phyloP scores from a whole-genome alignment of 2,797 vertebrate species.

The Sebastolobus alascanus region DNA sequence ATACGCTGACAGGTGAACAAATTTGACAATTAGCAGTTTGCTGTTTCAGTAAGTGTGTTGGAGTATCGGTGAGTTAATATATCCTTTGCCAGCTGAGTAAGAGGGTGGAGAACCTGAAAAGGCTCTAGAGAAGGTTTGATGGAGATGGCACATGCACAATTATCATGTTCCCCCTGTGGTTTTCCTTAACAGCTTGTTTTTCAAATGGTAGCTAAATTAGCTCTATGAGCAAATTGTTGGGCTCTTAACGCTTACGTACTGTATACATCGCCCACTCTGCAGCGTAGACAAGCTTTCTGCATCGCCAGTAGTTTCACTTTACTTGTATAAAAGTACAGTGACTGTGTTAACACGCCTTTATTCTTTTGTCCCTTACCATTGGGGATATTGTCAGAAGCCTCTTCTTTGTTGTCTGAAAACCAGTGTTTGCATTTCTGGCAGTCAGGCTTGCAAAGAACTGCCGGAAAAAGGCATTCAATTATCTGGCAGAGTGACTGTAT shows the following conservation, averaged over 20 bases:
- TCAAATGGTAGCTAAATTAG: slow-evolving; percentile 52
- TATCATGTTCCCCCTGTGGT: slow-evolving; percentile 54
- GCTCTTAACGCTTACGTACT: slow-evolving; percentile 30
- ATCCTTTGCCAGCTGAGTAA: slow-evolving; percentile 65
- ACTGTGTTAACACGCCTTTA: slow-evolving; percentile 9
- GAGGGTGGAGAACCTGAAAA: slow-evolving; percentile 55
- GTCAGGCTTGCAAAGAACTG: slow-evolving; percentile 34
- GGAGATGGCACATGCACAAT: slow-evolving; percentile 59
- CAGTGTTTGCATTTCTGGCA: slow-evolving; percentile 30
- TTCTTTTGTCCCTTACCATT: not conserved
- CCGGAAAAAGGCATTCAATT: slow-evolving; percentile 49
- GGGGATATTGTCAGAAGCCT: slow-evolving; percentile 11
- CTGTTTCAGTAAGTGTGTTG: slow-evolving; percentile 67
- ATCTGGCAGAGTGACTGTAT: slow-evolving; percentile 46
- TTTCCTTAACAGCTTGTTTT: slow-evolving; percentile 57
- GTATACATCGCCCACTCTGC: slow-evolving; percentile 33
- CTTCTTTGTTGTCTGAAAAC: slow-evolving; percentile 27
- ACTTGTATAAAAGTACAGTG: not conserved
- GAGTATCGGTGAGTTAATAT: slow-evolving; percentile 60
- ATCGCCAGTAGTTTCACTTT: slow-evolving; percentile 36
- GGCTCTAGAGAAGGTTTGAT: slow-evolving; percentile 59
- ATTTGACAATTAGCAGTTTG: slow-evolving; percentile 80
- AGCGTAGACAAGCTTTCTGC: slow-evolving; percentile 40
- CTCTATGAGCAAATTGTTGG: slow-evolving; percentile 21
- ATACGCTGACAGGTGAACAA: slow-evolving; percentile 80